Conservation (phyloP, 2,888 invertebrate species). For the Alcis repandata region DNA sequence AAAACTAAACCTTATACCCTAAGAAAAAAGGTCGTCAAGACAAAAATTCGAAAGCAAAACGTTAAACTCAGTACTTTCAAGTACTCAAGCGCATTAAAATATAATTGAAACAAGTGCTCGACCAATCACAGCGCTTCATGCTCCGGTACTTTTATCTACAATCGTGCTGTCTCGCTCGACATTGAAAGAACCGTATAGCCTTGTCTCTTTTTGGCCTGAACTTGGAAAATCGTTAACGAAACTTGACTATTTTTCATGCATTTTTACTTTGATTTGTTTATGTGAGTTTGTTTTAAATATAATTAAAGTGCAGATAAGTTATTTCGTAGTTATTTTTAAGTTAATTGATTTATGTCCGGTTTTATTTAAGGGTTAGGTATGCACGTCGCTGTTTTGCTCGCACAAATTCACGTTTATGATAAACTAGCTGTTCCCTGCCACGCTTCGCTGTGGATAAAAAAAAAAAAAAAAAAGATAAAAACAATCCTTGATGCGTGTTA, state of each 20-base stretch:
- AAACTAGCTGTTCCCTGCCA: too few relatives aligned
- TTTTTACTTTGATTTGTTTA: slow-evolving; percentile 20
- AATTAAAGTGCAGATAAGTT: slow-evolving; percentile 3
- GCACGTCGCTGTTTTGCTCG: too few relatives aligned
- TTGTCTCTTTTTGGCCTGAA: slow-evolving; percentile 35
- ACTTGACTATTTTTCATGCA: too few relatives aligned
- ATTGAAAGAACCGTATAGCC: slow-evolving; percentile 8
- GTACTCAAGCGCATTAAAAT: slow-evolving; percentile 47
- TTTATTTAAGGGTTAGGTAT: too few relatives aligned
- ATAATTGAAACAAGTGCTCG: slow-evolving; percentile 48
- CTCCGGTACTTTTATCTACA: slow-evolving; percentile 38
- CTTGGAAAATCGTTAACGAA: slow-evolving; percentile 40
- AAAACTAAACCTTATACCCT: slow-evolving; percentile 12
- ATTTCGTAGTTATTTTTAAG: slow-evolving; percentile 5
- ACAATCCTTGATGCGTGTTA: too few relatives aligned
- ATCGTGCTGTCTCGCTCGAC: slow-evolving; percentile 37
- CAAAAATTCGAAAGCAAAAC: slow-evolving; percentile 3
- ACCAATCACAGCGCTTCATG: slow-evolving; percentile 42
- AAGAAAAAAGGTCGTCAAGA: not conserved
- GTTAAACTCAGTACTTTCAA: slow-evolving; percentile 22
- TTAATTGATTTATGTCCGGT: too few relatives aligned
- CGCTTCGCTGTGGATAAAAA: too few relatives aligned
- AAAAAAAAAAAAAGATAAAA: too few relatives aligned
- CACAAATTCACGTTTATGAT: too few relatives aligned
- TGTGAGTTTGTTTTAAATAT: slow-evolving; percentile 13